Evolutionary conservation across 1,140 invertebrate species (phyloP).

Genomic region (Bombus consobrinus): DNA sequence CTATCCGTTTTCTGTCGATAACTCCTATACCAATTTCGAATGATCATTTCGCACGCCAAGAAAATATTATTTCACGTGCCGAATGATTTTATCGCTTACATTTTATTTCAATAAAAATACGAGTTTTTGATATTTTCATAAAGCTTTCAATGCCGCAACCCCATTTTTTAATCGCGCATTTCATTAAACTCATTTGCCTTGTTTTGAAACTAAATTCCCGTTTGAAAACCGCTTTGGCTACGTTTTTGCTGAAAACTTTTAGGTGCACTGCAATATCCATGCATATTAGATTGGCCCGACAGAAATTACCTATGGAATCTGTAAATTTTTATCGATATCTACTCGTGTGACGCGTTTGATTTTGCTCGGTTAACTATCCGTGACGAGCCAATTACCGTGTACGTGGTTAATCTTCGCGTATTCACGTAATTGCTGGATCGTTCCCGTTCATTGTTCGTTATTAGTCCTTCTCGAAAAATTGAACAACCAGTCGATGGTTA

Average conservation of each 20-base stretch:
- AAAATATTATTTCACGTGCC: background rate
- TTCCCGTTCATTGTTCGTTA: background rate
- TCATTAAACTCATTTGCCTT: background rate
- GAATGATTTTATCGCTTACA: background rate
- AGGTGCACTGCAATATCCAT: too few species aligned
- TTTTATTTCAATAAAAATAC: background rate
- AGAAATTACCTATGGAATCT: background rate
- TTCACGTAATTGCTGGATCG: conserved; percentile 3
- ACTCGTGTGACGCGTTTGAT: background rate
- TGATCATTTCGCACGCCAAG: background rate
- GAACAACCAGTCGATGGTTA: background rate
- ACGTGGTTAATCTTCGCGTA: conserved; percentile 26
- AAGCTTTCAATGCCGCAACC: background rate
- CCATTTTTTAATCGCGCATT: background rate
- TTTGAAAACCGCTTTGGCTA: background rate
- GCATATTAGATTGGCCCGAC: background rate
- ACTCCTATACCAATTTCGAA: background rate
- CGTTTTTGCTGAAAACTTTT: background rate
- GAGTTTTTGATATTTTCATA: background rate
- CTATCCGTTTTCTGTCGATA: background rate
- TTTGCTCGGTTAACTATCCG: conserved; percentile 13
- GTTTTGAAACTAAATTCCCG: background rate
- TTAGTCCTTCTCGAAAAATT: background rate
- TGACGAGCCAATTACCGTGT: conserved; percentile 22
- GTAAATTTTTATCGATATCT: conserved; percentile 18